A percentile compares a stretch with the other conserved stretches of the same genome.
phyloP scores from a whole-genome alignment of 2,888 invertebrate genomes.

The Kuschelorhynchus macadamiae region DNA sequence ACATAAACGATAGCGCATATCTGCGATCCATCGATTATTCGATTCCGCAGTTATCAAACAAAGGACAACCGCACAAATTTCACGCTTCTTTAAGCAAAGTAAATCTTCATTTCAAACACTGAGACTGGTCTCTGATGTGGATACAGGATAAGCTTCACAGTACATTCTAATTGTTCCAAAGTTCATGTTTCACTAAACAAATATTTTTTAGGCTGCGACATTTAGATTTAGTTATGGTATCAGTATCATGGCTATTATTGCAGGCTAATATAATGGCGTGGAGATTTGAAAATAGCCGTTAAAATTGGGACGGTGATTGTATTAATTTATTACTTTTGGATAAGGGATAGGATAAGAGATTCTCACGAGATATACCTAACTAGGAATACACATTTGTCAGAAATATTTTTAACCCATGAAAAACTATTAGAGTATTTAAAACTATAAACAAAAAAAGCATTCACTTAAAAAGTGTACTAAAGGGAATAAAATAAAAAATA shows the following conservation, averaged over 20 bases:
- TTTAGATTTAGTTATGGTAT: not conserved
- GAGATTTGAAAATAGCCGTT: conserved; percentile 32
- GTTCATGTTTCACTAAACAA: too few relatives aligned
- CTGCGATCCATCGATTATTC: conserved; percentile 39
- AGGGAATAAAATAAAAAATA: too few relatives aligned
- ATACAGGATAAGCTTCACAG: too few relatives aligned
- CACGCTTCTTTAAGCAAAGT: conserved; percentile 34
- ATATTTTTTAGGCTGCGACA: not conserved
- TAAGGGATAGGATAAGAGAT: too few relatives aligned
- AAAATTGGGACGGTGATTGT: not conserved
- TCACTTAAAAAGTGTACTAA: too few relatives aligned
- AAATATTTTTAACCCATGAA: too few relatives aligned
- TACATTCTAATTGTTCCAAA: not conserved
- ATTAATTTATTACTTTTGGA: conserved; percentile 27
- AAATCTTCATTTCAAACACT: conserved; percentile 2
- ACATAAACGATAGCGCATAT: conserved; percentile 24
- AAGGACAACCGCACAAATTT: conserved; percentile 35
- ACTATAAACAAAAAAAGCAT: too few relatives aligned
- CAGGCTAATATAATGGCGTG: conserved; percentile 7
- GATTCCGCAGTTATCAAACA: conserved; percentile 28
- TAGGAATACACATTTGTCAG: too few relatives aligned
- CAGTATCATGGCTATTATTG: not conserved
- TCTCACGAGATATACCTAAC: too few relatives aligned
- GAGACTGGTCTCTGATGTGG: too few relatives aligned
- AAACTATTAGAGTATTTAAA: too few relatives aligned